phyloP scores from a whole-genome alignment of 2,888 invertebrate genomes.

The Lepidocyrtoides sp. region DNA sequence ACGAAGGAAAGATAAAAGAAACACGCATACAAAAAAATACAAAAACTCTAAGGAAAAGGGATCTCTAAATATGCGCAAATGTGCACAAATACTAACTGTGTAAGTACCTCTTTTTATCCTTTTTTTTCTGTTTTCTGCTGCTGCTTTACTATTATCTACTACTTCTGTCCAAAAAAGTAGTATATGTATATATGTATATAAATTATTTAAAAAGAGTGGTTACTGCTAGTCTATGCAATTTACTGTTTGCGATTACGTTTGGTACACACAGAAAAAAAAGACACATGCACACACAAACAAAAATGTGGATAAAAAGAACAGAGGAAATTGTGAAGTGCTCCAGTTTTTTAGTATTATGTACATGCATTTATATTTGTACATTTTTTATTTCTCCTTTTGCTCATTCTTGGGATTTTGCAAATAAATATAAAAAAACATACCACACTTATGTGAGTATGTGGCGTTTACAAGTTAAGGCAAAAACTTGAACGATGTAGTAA shows the following conservation, averaged over 20 bases:
- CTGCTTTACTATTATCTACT: background rate
- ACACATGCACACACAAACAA: background rate
- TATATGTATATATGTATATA: slow-evolving; percentile 62
- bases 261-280: background rate
- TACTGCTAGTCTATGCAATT: background rate
- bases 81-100: slow-evolving; percentile 75
- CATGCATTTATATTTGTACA: background rate
- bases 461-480: no score
- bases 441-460: no score
- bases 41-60: slow-evolving; percentile 59
- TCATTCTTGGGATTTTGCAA: no score
- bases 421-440: no score
- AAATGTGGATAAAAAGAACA: background rate
- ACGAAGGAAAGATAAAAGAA: background rate
- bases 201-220: slow-evolving; percentile 57
- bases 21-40: background rate
- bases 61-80: no score
- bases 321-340: slow-evolving; percentile 17
- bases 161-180: slow-evolving; percentile 36
- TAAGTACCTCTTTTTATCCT: slow-evolving; percentile 54
- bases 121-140: background rate
- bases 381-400: background rate
- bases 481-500: no score
- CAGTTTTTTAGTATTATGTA: no score
- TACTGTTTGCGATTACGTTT: background rate